These are phyloP conservation scores for Petrocephalus zakoni DNA, from an alignment of 2,113 vertebrate species.

Conservation along the genomic window DNA sequence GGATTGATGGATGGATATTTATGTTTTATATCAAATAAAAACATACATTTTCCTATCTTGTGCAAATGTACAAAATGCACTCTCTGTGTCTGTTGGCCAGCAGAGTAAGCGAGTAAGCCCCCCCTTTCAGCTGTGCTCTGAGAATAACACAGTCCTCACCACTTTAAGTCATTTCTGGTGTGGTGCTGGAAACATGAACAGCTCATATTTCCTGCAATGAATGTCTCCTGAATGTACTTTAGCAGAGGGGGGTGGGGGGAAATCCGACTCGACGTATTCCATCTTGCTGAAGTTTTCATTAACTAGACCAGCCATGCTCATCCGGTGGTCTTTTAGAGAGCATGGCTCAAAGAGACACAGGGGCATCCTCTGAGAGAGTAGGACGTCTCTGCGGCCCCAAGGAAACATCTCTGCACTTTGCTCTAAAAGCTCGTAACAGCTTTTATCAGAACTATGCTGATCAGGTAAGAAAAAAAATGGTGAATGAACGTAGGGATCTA, in stretches of 20 bases:
- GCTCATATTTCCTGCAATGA: background rate
- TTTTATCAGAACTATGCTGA: background rate
- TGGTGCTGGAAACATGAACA: background rate
- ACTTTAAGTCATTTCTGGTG: background rate
- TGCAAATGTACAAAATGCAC: background rate
- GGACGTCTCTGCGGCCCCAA: background rate
- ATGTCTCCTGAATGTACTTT: background rate
- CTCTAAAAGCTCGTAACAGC: background rate
- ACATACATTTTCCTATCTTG: background rate
- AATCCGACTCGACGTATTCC: background rate
- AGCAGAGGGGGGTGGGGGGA: too few species aligned
- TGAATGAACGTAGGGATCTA: background rate
- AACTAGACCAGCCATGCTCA: background rate
- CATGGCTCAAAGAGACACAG: background rate
- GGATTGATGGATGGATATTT: background rate
- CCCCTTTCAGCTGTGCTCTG: background rate
- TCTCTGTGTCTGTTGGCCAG: background rate
- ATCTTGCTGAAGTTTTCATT: background rate
- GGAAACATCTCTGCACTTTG: too few species aligned
- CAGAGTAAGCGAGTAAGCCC: background rate
- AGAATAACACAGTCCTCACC: background rate
- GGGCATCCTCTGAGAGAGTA: background rate
- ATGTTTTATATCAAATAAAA: background rate
- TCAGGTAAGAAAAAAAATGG: background rate
- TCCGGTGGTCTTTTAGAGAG: background rate